Evolutionary conservation across 2,888 invertebrate species (phyloP), one percentile per base, ranked within the genome.

Genomic region (Thereva nobilitata): DNA sequence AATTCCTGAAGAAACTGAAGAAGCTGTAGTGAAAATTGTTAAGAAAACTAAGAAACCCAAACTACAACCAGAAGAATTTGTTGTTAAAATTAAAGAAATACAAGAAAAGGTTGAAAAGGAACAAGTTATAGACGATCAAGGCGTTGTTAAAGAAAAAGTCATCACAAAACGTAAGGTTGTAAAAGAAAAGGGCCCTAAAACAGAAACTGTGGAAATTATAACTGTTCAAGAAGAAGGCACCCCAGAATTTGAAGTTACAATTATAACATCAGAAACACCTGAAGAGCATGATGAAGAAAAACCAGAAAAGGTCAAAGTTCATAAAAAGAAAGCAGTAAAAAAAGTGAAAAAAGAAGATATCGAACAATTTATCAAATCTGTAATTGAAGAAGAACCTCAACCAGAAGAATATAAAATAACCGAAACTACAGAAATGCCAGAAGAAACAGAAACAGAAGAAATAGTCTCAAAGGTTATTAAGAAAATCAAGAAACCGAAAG

Each of bases 191-290:
- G 83, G 81, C 70, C 76, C 79, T 47, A 76, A 80, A 71, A 79
- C 82, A 72, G 80, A 83, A 71, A 72, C 80, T 4, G 75, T 82
- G 8, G 80, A 82, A 74, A 79, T 81, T 66, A 73, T 79, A 10
- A 82, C 76, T 70, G 74, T 76, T 47, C 72, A 77, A 66, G 76
- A 77, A 65, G 83, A 76, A 66, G 80, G 76, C 49, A 80, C 78
- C 72, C 80, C 83, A 52, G 71, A 83, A 68, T 80, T 79, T 70
- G 80, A 82, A 69, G 79, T 84, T 34, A 75, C 77, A 37, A 76
- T 83, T 4, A 77, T 76, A 38, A 78, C 81, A 40, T 70, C 74
- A 3, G 80, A 82, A 67, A 71, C 76, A 4, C 74, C 75, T 4
- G 59, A 69, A 38, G 44, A 23, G 38, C 64, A 70, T 2, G 64